Evolutionary conservation across 2,113 vertebrate species (phyloP).

Genomic region (Alligator sinensis): DNA sequence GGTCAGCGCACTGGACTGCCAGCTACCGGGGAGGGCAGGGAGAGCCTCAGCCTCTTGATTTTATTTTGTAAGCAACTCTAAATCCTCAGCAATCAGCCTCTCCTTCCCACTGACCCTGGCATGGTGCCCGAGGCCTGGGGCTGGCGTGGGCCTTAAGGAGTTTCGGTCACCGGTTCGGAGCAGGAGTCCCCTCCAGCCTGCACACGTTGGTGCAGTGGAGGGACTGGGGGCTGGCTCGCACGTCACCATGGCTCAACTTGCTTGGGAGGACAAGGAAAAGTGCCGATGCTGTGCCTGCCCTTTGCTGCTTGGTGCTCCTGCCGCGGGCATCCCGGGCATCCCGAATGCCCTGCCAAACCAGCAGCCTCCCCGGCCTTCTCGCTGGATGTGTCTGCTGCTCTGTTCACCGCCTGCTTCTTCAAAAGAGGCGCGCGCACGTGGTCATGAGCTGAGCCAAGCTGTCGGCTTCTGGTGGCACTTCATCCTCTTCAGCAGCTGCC

Average conservation of each 20-base stretch:
- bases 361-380: not conserved
- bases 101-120: not conserved
- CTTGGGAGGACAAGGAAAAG: not conserved
- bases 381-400: not conserved
- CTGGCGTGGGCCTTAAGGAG: not conserved
- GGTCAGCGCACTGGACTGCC: too few species aligned
- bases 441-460: not conserved
- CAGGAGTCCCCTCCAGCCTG: not conserved
- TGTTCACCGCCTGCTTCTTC: not conserved
- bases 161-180: too few species aligned
- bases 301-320: not conserved
- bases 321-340: not conserved
- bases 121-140: not conserved
- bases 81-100: not conserved
- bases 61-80: not conserved
- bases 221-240: not conserved
- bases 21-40: too few species aligned
- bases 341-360: not conserved
- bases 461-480: not conserved
- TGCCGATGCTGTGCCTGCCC: not conserved
- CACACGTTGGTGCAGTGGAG: not conserved
- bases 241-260: not conserved
- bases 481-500: not conserved
- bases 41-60: not conserved
- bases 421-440: not conserved